Evolutionary conservation across 2,113 vertebrate genomes (phyloP).

Genomic region (Anarrhichthys ocellatus): DNA sequence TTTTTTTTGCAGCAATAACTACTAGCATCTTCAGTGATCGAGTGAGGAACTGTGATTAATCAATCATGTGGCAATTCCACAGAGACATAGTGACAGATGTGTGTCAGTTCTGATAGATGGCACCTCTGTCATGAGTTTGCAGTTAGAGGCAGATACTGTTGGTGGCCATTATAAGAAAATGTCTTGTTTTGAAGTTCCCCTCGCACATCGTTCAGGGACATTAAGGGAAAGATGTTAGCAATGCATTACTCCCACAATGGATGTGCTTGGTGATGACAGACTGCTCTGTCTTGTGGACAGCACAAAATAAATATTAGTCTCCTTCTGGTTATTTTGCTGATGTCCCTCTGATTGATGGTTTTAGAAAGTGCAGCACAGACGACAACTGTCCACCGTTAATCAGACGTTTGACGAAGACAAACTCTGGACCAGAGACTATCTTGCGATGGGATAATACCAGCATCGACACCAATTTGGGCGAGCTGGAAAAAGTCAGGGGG

Average conservation of each 20-base stretch:
- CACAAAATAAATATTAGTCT: constrained; percentile 48
- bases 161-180: constrained; percentile 55
- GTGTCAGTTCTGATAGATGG: constrained; percentile 58
- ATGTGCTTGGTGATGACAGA: constrained; percentile 47
- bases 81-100: constrained; percentile 56
- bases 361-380: constrained; percentile 25
- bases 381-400: constrained; percentile 3
- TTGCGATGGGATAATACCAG: background rate
- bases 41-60: constrained; percentile 40
- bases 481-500: too few relatives aligned
- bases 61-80: constrained; percentile 12
- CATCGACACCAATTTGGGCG: too few relatives aligned
- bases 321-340: constrained; percentile 18
- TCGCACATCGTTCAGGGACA: constrained; percentile 40
- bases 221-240: constrained; percentile 34
- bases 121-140: constrained; percentile 41
- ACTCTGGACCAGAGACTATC: background rate
- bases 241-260: constrained; percentile 40
- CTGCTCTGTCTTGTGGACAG: constrained; percentile 54
- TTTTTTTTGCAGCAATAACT: constrained; percentile 4
- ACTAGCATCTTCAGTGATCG: constrained; percentile 8
- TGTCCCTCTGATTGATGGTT: constrained; percentile 31
- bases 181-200: constrained; percentile 45
- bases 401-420: background rate
- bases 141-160: constrained; percentile 43